Evolutionary conservation across 2,797 vertebrate genomes (phyloP), one percentile per base, ranked within the genome.

Genomic region (Notamacropus eugenii): DNA sequence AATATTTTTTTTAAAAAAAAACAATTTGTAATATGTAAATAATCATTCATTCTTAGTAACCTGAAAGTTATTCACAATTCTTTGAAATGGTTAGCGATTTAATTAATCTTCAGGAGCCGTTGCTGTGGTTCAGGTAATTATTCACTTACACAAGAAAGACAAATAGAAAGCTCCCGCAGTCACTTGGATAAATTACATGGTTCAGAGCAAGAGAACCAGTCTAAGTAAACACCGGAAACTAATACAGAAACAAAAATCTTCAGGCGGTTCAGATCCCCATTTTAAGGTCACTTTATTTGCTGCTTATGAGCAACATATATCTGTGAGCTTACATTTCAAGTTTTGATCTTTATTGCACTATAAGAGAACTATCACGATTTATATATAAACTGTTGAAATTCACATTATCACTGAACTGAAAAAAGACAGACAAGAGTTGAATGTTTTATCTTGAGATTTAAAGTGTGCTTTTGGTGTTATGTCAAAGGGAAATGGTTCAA

Each of bases 51-150:
- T 40, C 8, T 34, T 0, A 55, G 19, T 90, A 95, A 40, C 90
- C 87, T 93, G 16, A 94, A 94, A 97, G 14, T 95, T 95, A 74
- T 82, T 93, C 55, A 56, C 0, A 11, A 34, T 94, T 46, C 59
- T 31, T 95, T 94, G 93, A 93, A 97, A 97, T 94, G 56, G 74
- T 54, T 29, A 92, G 87, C 57, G 94, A 93, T 93, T 91, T 92
- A 92, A 91, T 94, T n/a, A 58, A 4, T 94, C 96, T 95, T 95
- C 16, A 55, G 93, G 96, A 95, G 0, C 0, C 27, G 2, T 93
- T 94, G 22, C 93, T 94, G 55, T 95, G 29, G n/a, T 54, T 94
- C 56, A 95, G 92, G 34, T 87, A 97, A 97, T 95, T 97, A 90
- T 92, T 97, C 90, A 92, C 93, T 92, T 96, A 54, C 13, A 93